A percentile compares a stretch with the other conserved stretches of the same genome.
Evolutionary conservation across 1,140 invertebrate species (phyloP).

Genomic region (Platyscapa corneri): DNA sequence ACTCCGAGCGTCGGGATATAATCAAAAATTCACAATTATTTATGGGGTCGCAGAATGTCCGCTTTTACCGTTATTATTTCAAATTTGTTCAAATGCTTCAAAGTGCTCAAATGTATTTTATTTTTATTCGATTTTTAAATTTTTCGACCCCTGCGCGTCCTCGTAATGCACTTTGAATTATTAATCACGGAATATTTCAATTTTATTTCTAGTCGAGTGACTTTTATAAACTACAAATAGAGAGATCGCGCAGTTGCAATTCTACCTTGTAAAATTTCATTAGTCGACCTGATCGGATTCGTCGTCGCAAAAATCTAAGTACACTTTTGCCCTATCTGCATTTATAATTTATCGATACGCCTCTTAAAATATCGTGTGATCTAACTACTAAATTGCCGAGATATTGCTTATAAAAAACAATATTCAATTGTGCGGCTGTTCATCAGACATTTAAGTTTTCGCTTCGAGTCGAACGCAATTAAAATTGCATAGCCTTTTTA

Average conservation of each 20-base stretch:
- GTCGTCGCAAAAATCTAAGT: no score
- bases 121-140: neutral
- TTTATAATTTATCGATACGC: neutral
- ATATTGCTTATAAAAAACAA: neutral
- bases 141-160: neutral
- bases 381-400: neutral
- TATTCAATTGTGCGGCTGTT: no score
- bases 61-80: constrained; percentile 20
- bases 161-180: neutral
- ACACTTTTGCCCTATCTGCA: no score
- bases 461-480: no score
- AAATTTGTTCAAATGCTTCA: neutral
- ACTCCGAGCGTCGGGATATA: neutral
- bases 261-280: neutral
- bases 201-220: neutral
- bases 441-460: no score
- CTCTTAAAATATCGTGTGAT: neutral
- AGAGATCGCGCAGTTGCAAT: neutral
- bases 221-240: neutral
- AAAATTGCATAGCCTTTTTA: no score
- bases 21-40: constrained; percentile 19
- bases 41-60: neutral
- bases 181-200: neutral
- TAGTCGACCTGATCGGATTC: no score
- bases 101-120: neutral